phyloP scores from a whole-genome alignment of 2,113 vertebrate species.

The Oncorhynchus masou region DNA sequence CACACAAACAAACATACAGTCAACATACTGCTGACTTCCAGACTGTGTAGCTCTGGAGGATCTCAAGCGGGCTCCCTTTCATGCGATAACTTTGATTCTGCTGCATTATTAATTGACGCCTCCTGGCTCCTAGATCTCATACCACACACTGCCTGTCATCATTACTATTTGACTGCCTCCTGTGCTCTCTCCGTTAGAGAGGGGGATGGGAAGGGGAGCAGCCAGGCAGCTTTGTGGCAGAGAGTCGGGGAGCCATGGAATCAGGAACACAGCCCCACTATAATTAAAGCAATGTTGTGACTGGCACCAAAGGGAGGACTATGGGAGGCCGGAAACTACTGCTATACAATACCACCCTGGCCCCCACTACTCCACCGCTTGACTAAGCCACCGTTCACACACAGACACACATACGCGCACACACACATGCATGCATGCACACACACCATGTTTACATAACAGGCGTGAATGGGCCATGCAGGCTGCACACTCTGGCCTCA shows the following conservation, averaged over 20 bases:
- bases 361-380: conserved; percentile 4
- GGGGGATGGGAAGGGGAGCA: conserved; percentile 18
- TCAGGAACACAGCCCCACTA: conserved; percentile 35
- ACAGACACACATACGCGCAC: conserved; percentile 17
- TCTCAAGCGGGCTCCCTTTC: background rate
- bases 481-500: conserved; percentile 26
- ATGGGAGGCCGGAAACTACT: conserved; percentile 43
- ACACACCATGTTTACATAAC: conserved; percentile 33
- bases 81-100: conserved; percentile 35
- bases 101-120: conserved; percentile 56
- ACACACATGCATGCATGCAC: no score
- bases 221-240: background rate
- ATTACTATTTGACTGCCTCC: conserved; percentile 56
- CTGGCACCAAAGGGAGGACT: conserved; percentile 42
- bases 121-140: conserved; percentile 39
- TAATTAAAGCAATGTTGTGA: conserved; percentile 64
- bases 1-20: no score
- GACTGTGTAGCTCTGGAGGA: background rate
- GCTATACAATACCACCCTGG: conserved; percentile 16
- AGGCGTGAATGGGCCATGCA: conserved; percentile 9
- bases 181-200: conserved; percentile 15
- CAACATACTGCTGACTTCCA: background rate
- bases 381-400: conserved; percentile 28
- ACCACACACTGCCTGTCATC: conserved; percentile 39
- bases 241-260: conserved; percentile 32